Evolutionary conservation across 2,797 vertebrate species (phyloP).

Genomic region (Amblyraja radiata): DNA sequence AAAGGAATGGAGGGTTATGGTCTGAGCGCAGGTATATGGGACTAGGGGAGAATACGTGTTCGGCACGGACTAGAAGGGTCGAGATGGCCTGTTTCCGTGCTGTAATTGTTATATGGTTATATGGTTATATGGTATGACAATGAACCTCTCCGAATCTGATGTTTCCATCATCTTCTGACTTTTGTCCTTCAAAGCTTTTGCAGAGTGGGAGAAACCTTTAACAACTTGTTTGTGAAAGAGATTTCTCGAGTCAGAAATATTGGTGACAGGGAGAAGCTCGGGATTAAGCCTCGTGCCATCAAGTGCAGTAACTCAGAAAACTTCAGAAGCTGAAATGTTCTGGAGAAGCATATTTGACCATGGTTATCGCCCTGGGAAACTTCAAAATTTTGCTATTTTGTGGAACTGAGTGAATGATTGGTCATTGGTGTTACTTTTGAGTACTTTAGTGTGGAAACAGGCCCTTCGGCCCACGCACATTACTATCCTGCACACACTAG

Average conservation of each 20-base stretch:
- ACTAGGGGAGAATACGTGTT: too few relatives aligned
- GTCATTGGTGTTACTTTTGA: neutral
- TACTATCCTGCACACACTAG: too few relatives aligned
- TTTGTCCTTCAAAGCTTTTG: neutral
- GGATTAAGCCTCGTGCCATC: neutral
- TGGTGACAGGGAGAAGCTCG: neutral
- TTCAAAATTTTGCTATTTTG: neutral
- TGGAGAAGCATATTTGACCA: neutral
- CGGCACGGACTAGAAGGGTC: too few relatives aligned
- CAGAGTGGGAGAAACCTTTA: neutral
- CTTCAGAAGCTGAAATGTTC: neutral
- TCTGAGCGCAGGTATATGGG: too few relatives aligned
- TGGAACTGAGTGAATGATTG: neutral
- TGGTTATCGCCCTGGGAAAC: neutral
- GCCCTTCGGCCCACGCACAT: too few relatives aligned
- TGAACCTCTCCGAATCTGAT: neutral
- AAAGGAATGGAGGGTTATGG: too few relatives aligned
- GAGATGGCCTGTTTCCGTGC: too few relatives aligned
- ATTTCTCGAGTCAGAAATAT: neutral
- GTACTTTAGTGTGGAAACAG: too few relatives aligned
- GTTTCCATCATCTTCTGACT: neutral
- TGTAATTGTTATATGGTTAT: too few relatives aligned
- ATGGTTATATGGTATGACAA: too few relatives aligned
- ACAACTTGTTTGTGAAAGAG: neutral
- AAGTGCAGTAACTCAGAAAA: neutral